Conservation (phyloP, 2,113 vertebrate genomes). For the Leptodactylus fuscus region DNA sequence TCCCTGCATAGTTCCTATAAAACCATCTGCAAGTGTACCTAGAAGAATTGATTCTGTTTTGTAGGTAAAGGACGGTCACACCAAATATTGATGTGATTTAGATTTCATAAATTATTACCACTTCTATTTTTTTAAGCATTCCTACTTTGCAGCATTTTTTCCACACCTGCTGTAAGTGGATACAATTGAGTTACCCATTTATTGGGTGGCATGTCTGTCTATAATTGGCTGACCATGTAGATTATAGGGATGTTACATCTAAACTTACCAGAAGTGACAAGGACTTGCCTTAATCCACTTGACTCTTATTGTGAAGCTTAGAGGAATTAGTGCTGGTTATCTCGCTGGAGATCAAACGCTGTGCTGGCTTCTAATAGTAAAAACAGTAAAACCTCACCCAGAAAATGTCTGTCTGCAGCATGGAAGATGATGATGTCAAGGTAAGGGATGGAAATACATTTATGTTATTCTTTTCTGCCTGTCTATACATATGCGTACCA, state of each 20-base stretch:
- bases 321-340: slow-evolving; percentile 42
- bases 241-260: neutral
- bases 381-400: slow-evolving; percentile 10
- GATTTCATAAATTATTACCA: too few species aligned
- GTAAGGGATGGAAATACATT: neutral
- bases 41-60: too few species aligned
- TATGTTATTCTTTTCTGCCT: neutral
- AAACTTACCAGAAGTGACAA: slow-evolving; percentile 22
- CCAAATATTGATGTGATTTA: too few species aligned
- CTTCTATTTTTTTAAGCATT: too few species aligned
- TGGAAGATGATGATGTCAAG: neutral
- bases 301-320: neutral
- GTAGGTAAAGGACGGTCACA: too few species aligned
- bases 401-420: neutral
- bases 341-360: neutral
- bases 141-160: too few species aligned
- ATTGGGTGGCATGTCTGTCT: neutral
- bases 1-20: too few species aligned
- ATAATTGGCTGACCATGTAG: slow-evolving; percentile 21
- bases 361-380: neutral
- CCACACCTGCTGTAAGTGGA: neutral
- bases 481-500: too few species aligned
- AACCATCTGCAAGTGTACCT: too few species aligned
- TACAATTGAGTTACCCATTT: neutral
- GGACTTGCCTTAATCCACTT: slow-evolving; percentile 59